Evolutionary conservation across 2,888 invertebrate species (phyloP), one percentile per base, ranked within the genome.

Genomic region (Hydrotaea cyrtoneurina): DNA sequence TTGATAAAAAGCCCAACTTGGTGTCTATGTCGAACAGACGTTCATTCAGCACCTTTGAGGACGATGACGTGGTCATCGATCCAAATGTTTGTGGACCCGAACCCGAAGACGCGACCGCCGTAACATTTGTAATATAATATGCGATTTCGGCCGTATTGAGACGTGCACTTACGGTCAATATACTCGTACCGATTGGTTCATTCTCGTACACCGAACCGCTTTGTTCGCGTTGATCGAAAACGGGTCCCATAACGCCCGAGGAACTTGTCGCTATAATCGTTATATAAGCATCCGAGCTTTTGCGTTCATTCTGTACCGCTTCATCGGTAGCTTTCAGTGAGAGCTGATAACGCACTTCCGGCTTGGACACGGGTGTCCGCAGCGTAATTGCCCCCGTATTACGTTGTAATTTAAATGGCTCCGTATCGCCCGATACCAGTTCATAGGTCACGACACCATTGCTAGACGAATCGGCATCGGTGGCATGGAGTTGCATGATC

Each of bases 371-470:
- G 5, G 95, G 93, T 87, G 94, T 94, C 36, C 94, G 94, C 83
- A 96, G 92, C 23, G 94, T 94, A 82, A 97, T 93, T 13, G 95
- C 94, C 7, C 98, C 98, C 15, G 95, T 95, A 89, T 95, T 96
- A 77, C 97, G 95, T 91, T 98, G 96, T 79, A 98, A 93, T 84
- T 95, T 94, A 90, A 98, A 98, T 85, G 96, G 92, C 86, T 97
- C 97, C 86, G 94, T 94, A 88, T 96, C 95, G 26, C 96, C 96
- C 86, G 95, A 95, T 21, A 96, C 95, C 78, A 98, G 93, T 92
- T 97, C 97, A 91, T 98, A 98, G 1, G 97, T 97, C 23, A 99
- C 97, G 86, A 96, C 93, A 19, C 98, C 98, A 92, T 98, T 98
- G 21, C 97, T 96, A 86, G 97, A 97, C 0, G 97, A 97, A 92